These are phyloP conservation scores for Ormia ochracea DNA, from an alignment of 2,888 invertebrate species.

Conservation along the genomic window DNA sequence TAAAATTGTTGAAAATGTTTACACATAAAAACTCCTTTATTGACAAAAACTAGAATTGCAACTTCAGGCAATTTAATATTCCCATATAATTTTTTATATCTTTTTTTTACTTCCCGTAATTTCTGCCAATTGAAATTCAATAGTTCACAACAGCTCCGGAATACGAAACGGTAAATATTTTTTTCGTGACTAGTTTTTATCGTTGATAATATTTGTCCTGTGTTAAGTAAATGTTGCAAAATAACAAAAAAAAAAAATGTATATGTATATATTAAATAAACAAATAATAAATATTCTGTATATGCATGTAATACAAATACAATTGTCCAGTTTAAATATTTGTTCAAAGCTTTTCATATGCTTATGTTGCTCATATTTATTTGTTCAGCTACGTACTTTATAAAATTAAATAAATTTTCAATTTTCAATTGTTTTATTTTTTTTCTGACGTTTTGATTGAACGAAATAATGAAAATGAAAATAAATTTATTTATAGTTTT, in stretches of 20 bases:
- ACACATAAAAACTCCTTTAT: neutral
- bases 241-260: slow-evolving; percentile 6
- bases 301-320: slow-evolving; percentile 52
- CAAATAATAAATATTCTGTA: slow-evolving; percentile 38
- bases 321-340: slow-evolving; percentile 45
- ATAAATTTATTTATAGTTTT: neutral
- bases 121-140: slow-evolving; percentile 32
- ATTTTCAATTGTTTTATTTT: no score
- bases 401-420: slow-evolving; percentile 6
- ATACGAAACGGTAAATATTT: slow-evolving; percentile 77
- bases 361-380: neutral
- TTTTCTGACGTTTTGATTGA: slow-evolving; percentile 26
- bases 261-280: no score
- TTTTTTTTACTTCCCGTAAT: slow-evolving; percentile 27
- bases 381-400: neutral
- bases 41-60: neutral
- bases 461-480: neutral
- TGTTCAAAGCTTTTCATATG: slow-evolving; percentile 11
- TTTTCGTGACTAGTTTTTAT: slow-evolving; percentile 31
- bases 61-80: slow-evolving; percentile 6
- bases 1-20: neutral
- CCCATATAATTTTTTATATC: slow-evolving; percentile 7
- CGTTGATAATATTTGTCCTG: slow-evolving; percentile 38
- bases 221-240: slow-evolving; percentile 32
- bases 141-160: slow-evolving; percentile 77